Evolutionary conservation across 1,140 invertebrate species (phyloP).

Genomic region (Tribolium castaneum): DNA sequence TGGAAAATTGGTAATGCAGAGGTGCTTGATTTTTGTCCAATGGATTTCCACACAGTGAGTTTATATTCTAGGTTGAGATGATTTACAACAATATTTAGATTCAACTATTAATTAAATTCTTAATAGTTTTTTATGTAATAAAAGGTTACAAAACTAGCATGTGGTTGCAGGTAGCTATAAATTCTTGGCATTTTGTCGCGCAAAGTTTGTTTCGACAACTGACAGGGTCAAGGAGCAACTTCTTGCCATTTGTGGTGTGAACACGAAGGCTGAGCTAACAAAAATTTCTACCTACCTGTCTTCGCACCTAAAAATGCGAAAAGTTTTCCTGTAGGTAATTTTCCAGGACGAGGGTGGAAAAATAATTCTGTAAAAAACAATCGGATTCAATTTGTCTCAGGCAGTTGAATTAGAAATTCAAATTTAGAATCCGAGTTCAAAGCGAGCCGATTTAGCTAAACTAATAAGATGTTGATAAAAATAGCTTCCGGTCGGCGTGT

Average conservation of each 20-base stretch:
- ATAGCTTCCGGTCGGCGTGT: slow-evolving; percentile 40
- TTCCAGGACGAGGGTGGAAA: not conserved
- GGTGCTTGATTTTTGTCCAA: too few species aligned
- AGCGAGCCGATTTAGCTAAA: slow-evolving; percentile 39
- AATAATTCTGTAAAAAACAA: not conserved
- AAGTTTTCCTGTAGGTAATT: not conserved
- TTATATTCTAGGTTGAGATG: too few species aligned
- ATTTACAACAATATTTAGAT: too few species aligned
- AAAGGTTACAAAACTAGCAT: too few species aligned
- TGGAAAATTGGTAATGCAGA: too few species aligned
- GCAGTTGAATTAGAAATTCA: slow-evolving; percentile 28
- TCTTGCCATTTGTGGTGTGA: not conserved
- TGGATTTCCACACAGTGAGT: too few species aligned
- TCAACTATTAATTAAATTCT: too few species aligned
- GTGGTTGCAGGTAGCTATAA: not conserved
- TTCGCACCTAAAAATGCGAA: not conserved
- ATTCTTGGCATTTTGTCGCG: not conserved
- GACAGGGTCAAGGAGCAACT: not conserved
- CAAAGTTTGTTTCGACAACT: not conserved
- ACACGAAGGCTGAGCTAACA: too few species aligned
- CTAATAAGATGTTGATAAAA: slow-evolving; percentile 49
- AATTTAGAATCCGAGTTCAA: slow-evolving; percentile 19
- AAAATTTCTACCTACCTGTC: too few species aligned
- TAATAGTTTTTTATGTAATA: too few species aligned
- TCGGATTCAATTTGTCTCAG: slow-evolving; percentile 7